A percentile compares a stretch with the other conserved stretches of the same genome.
Evolutionary conservation across 2,888 invertebrate species (phyloP).

Genomic region (Tetropium fuscum): DNA sequence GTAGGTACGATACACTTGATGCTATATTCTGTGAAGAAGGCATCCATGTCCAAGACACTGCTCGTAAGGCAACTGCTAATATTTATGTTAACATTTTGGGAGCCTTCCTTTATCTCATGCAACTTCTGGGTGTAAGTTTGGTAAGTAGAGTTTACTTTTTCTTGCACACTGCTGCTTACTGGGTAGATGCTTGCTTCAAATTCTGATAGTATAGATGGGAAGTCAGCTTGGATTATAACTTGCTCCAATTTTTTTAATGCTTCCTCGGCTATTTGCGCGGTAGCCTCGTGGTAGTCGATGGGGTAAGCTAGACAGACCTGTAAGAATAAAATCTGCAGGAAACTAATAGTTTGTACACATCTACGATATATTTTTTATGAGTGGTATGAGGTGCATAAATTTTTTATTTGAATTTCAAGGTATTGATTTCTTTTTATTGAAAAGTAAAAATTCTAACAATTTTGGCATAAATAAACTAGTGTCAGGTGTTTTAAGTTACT

Average conservation of each 20-base stretch:
- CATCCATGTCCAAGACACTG: neutral
- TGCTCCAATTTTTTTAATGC: neutral
- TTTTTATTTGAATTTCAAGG: no score
- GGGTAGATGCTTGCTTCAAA: neutral
- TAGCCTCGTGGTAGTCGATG: conserved; percentile 7
- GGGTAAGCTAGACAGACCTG: conserved; percentile 4
- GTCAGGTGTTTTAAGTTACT: no score
- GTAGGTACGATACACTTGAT: neutral
- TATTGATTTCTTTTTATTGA: no score
- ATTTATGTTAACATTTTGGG: neutral
- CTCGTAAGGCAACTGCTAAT: neutral
- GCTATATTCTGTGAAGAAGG: neutral
- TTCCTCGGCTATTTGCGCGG: neutral
- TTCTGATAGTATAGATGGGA: neutral
- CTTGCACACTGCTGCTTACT: neutral
- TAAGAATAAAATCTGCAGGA: conserved; percentile 4
- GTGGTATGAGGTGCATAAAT: no score
- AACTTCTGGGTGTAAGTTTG: neutral
- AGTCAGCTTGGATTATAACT: neutral
- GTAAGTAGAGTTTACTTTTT: neutral
- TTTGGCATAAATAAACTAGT: no score
- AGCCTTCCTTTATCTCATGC: neutral
- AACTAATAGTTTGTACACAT: no score
- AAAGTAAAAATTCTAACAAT: no score
- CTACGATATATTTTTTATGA: no score